Evolutionary conservation across 1,140 invertebrate genomes (phyloP), one percentile per base, ranked within the genome.

Genomic region (Schmidtea mediterranea): DNA sequence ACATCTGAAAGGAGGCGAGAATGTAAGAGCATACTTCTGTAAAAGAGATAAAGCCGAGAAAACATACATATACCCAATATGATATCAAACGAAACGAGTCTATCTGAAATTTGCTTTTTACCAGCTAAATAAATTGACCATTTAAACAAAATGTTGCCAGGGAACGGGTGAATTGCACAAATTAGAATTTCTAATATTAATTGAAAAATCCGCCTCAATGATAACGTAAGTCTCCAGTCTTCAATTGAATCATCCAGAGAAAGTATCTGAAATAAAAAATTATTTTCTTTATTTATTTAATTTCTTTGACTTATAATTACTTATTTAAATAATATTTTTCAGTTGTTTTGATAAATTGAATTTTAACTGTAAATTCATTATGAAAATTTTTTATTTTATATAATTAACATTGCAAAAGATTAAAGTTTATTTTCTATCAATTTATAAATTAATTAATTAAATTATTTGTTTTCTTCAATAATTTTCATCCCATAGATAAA

Each of bases 241-340:
- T 97, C 90, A 46, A 90, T 86, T 71, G 87, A 94, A 73, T 97
- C 97, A 74, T 94, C 84, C 71, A 92, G 90, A 81, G 90, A 87
- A 72, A 90, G 92, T 70, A 92, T 74, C 84, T 92, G 72, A 37
- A 71, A 56, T 15, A 5, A 45, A 21, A 45, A 45, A 21, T 2
- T 45, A 12, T n/a, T n/a, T n/a, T n/a, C n/a, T n/a, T n/a, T n/a
- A n/a, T n/a, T n/a, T n/a, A n/a, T n/a, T n/a, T n/a, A n/a, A n/a
- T n/a, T n/a, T n/a, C n/a, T n/a, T n/a, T n/a, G n/a, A n/a, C n/a
- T n/a, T n/a, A n/a, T n/a, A n/a, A n/a, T n/a, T n/a, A n/a, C n/a
- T n/a, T n/a, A n/a, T n/a, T n/a, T n/a, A n/a, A n/a, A n/a, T n/a
- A n/a, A n/a, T n/a, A n/a, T n/a, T n/a, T n/a, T n/a, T n/a, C n/a